Evolutionary conservation across 2,888 invertebrate species (phyloP), one percentile per base, ranked within the genome.

Genomic region (Glaucopsyche alexis): DNA sequence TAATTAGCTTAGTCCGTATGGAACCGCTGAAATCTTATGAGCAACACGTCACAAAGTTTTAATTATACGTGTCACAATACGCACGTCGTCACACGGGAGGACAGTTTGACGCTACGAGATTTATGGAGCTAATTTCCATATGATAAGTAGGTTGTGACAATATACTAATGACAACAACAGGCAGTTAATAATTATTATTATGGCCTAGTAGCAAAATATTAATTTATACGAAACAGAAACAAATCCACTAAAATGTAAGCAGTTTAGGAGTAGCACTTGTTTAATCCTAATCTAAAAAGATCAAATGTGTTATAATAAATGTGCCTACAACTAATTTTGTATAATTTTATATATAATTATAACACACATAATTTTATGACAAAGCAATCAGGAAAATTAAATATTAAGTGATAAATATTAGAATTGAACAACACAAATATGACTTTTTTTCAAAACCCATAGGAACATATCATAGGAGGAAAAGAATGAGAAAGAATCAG

Each of bases 21-120:
- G 49, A 64, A 1, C 75, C 85, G 83, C 84, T 80, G 42, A n/a
- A 52, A 71, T 77, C 81, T 74, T 77, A 2, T 77, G 45, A 74
- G 76, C 81, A 77, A 70, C 75, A 76, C 76, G 77, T 76, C 38
- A 60, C 60, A 60, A 79, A 78, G 80, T 85, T 78, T 86, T 89
- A 90, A 90, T 91, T 89, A 87, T 83, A 85, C 81, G 83, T 85
- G 90, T 91, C 90, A 91, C 87, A 90, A 91, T 89, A 90, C 85
- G 81, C 86, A 78, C 85, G 86, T 87, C 87, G 83, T 82, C 88
- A 80, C 79, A 81, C 84, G 82, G 82, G 82, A 81, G 82, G 83
- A 83, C 84, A 83, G 83, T 84, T 87, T 88, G 87, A 88, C 84
- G 83, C 77, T 77, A 79, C 82, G 81, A 82, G 87, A 87, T 87